Conservation (phyloP, 2,113 vertebrate genomes). For the Phaetusa simplex region DNA sequence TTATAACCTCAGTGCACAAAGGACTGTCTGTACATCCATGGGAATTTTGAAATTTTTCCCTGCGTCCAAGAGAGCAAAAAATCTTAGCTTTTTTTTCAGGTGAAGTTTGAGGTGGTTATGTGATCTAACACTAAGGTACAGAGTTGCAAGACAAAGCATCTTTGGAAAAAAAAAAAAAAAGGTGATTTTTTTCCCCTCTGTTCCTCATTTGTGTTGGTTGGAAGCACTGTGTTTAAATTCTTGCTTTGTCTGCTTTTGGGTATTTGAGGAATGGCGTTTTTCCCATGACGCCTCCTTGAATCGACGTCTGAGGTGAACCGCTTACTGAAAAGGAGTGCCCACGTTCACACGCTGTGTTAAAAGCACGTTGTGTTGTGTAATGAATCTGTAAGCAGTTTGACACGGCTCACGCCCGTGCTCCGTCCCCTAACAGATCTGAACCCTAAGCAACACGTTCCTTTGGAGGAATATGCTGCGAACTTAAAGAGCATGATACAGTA, state of each 20-base stretch:
- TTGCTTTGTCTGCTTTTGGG: not conserved
- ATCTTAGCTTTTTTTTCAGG: not conserved
- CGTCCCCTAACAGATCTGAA: conserved; percentile 79
- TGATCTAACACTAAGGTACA: accelerated
- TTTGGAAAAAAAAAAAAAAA: not conserved
- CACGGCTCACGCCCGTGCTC: accelerated
- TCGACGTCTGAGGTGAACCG: not conserved
- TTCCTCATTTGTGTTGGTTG: not conserved
- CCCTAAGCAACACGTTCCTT: conserved; percentile 87
- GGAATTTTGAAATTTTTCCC: not conserved
- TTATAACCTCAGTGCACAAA: not conserved
- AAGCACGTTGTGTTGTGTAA: accelerated
- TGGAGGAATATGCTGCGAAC: conserved; percentile 86
- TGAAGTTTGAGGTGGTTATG: not conserved
- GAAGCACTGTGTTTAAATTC: not conserved
- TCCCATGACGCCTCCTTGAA: not conserved
- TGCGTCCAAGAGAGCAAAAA: not conserved
- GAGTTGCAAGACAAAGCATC: not conserved
- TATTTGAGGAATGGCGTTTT: not conserved
- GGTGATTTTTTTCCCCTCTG: accelerated
- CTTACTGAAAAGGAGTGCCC: not conserved
- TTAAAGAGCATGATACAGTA: conserved; percentile 80
- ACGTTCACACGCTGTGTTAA: accelerated
- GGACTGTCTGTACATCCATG: not conserved
- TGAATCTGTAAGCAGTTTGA: not conserved